Conservation (phyloP, 2,113 vertebrate species). For the Gallinago jamesoni region DNA sequence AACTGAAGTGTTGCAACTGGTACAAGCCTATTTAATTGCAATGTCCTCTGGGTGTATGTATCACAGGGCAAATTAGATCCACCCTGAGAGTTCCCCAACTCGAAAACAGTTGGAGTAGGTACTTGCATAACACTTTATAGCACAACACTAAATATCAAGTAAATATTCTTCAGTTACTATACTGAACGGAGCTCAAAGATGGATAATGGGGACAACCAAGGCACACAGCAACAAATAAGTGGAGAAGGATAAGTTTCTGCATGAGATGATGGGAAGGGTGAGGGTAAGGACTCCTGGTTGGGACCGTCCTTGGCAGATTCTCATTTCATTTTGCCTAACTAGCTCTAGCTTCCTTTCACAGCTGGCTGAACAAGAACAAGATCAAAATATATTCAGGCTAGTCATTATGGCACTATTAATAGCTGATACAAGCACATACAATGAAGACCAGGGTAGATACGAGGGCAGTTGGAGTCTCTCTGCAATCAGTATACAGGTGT, state of each 20-base stretch:
- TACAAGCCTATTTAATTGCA: not conserved
- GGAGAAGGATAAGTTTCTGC: not conserved
- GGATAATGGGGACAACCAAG: not conserved
- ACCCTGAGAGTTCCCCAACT: not conserved
- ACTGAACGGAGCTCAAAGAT: not conserved
- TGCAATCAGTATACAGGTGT: not conserved
- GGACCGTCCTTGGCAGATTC: not conserved
- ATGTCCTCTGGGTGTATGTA: not conserved
- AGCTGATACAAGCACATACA: not conserved
- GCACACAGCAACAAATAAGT: not conserved
- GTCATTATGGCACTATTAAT: not conserved
- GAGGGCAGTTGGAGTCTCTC: not conserved
- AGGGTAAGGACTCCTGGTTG: not conserved
- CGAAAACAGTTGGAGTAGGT: not conserved
- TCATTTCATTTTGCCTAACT: not conserved
- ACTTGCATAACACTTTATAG: not conserved
- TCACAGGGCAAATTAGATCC: not conserved
- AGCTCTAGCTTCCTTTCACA: not conserved
- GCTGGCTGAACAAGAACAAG: not conserved
- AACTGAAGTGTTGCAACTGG: not conserved
- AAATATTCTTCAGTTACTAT: not conserved
- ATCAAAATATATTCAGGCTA: not conserved
- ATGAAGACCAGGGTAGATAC: not conserved
- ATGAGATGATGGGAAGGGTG: not conserved
- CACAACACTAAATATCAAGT: rapidly evolving